Evolutionary conservation across 2,888 invertebrate species (phyloP), one percentile per base, ranked within the genome.

Genomic region (Sicus ferrugineus): DNA sequence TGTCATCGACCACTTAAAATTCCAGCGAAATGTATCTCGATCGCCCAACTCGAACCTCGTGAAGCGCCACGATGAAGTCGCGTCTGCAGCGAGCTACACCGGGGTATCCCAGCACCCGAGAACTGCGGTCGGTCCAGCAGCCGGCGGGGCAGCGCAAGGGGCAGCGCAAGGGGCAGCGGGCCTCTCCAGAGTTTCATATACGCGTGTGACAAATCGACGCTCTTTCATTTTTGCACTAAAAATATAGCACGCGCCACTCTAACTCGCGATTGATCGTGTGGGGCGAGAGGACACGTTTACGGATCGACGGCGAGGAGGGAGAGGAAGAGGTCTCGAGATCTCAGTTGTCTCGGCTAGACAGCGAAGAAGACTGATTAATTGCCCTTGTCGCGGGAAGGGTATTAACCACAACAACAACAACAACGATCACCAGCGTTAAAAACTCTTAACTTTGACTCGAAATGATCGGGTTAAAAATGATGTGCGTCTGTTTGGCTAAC

Each of bases 131-230:
- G 23, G 34, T 14, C 14, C 34, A 50, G 48, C 1, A 28, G 26
- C 30, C 21, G 46, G 30, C 5, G 63, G 19, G 31, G 14, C 5
- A 46, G 34, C 56, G 50, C 38, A 23, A 56, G 71, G 30, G 54
- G 68, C 67, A 65, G 69, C 75, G 77, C n/a, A n/a, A n/a, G n/a
- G n/a, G n/a, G n/a, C n/a, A n/a, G n/a, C n/a, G n/a, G n/a, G n/a
- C n/a, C n/a, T n/a, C n/a, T n/a, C n/a, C n/a, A n/a, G n/a, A n/a
- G n/a, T n/a, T n/a, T n/a, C n/a, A n/a, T n/a, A n/a, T 73, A 75
- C 75, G 75, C 73, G 78, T 80, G 80, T 81, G 81, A 81, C 82
- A 81, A 81, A 81, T 81, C 81, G 82, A 81, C 80, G 82, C 82
- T 81, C 80, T 81, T 81, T 81, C 80, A 81, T 80, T 81, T 66